Conservation (phyloP, 2,888 invertebrate genomes). For the Drosophila paranaensis region DNA sequence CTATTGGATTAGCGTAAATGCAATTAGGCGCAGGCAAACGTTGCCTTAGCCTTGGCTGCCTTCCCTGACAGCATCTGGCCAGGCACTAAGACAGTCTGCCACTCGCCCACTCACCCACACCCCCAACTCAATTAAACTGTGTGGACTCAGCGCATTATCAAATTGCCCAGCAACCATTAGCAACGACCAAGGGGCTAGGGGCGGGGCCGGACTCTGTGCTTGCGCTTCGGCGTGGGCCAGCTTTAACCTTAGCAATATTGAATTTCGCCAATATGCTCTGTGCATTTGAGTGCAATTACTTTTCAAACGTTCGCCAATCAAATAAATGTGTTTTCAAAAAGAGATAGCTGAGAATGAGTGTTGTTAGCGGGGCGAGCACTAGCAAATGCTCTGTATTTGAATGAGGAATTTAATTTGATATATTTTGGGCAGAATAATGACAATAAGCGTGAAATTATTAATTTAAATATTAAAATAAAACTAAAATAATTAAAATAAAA, state of each 20-base stretch:
- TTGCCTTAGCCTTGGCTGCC: constrained; percentile 34
- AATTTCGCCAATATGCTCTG: constrained; percentile 28
- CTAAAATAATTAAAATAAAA: too few relatives aligned
- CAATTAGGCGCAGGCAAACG: constrained; percentile 69
- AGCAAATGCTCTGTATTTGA: not conserved
- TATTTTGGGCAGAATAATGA: too few relatives aligned
- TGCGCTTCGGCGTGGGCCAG: not conserved
- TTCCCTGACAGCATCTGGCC: constrained; percentile 38
- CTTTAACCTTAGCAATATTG: constrained; percentile 22
- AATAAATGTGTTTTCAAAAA: not conserved
- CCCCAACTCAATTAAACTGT: constrained; percentile 73
- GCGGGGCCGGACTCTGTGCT: not conserved
- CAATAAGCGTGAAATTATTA: too few relatives aligned
- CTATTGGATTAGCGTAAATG: constrained; percentile 75
- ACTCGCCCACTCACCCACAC: too few relatives aligned
- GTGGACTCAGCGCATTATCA: constrained; percentile 53
- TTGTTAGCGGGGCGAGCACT: not conserved
- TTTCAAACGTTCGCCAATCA: constrained; percentile 33
- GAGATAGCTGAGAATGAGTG: not conserved
- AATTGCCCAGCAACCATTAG: constrained; percentile 52
- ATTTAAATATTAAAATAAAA: too few relatives aligned
- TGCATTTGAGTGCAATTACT: constrained; percentile 54
- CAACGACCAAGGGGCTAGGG: not conserved
- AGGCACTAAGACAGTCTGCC: constrained; percentile 21
- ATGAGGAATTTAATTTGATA: too few relatives aligned